Percentiles rank a stretch among this genome's conserved stretches.
phyloP scores from a whole-genome alignment of 2,113 vertebrate species.

The Cepphus grylle region DNA sequence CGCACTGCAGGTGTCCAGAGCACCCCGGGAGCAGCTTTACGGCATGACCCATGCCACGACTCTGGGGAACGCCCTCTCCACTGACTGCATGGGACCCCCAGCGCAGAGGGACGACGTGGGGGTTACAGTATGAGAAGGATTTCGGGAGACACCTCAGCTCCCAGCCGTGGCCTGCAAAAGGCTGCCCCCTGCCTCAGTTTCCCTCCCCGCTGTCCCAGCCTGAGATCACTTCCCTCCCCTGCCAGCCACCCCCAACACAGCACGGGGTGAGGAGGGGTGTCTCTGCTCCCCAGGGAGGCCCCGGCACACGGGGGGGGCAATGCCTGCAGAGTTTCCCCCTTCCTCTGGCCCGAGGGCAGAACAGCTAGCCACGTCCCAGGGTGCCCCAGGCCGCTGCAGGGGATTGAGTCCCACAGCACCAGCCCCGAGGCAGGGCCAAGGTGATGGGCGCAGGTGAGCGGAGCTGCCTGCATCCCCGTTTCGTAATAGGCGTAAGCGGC shows the following conservation, averaged over 20 bases:
- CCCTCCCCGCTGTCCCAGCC: neutral
- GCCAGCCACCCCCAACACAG: too few species aligned
- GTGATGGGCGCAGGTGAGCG: neutral
- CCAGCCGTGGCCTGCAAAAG: neutral
- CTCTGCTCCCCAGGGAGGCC: neutral
- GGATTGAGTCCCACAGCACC: neutral
- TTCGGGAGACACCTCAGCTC: neutral
- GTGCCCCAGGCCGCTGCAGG: fast-evolving
- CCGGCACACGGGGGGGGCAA: fast-evolving
- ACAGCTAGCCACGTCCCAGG: neutral
- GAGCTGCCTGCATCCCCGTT: neutral
- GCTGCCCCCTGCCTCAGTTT: neutral
- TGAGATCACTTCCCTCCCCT: neutral
- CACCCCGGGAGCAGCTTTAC: neutral
- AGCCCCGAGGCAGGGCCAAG: neutral
- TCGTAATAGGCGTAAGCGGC: neutral
- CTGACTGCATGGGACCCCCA: neutral
- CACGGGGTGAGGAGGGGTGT: neutral
- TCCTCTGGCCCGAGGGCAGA: neutral
- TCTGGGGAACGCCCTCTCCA: neutral
- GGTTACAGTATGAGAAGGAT: fast-evolving
- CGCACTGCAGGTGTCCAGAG: fast-evolving
- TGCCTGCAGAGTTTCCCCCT: neutral
- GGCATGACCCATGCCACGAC: neutral
- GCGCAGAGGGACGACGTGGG: fast-evolving